Conservation (phyloP, 64 coral and sea anemone species). For the Astreopora myriophthalma region DNA sequence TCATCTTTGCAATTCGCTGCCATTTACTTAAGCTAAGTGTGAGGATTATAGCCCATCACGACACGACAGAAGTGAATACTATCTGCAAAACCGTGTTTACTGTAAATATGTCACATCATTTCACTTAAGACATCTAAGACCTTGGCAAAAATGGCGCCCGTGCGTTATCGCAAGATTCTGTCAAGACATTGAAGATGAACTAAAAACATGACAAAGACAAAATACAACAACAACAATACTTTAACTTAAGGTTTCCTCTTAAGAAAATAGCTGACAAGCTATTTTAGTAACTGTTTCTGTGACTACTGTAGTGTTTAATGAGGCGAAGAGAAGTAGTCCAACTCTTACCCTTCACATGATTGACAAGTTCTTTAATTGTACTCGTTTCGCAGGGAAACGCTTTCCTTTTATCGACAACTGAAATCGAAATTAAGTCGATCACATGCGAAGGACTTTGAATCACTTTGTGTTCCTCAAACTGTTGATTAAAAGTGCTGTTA, state of each 20-base stretch:
- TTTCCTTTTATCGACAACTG: background rate
- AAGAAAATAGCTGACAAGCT: background rate
- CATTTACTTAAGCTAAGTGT: background rate
- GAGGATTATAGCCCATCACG: background rate
- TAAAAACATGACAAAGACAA: background rate
- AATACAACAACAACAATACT: background rate
- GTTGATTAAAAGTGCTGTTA: background rate
- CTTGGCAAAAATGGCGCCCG: background rate
- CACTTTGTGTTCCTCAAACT: background rate
- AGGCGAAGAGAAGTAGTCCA: background rate
- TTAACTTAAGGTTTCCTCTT: background rate
- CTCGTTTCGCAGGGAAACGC: background rate
- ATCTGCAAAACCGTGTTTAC: background rate
- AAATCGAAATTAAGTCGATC: background rate
- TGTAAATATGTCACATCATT: background rate
- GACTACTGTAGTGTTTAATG: background rate
- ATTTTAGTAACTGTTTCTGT: background rate
- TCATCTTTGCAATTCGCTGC: background rate
- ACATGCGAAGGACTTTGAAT: background rate
- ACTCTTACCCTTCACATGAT: background rate
- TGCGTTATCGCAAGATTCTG: background rate
- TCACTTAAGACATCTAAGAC: background rate
- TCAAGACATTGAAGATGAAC: background rate
- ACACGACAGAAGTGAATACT: background rate
- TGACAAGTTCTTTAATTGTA: background rate